A percentile compares a stretch with the other conserved stretches of the same genome.
phyloP scores from a whole-genome alignment of 2,797 vertebrate genomes.

The Liasis olivaceus region DNA sequence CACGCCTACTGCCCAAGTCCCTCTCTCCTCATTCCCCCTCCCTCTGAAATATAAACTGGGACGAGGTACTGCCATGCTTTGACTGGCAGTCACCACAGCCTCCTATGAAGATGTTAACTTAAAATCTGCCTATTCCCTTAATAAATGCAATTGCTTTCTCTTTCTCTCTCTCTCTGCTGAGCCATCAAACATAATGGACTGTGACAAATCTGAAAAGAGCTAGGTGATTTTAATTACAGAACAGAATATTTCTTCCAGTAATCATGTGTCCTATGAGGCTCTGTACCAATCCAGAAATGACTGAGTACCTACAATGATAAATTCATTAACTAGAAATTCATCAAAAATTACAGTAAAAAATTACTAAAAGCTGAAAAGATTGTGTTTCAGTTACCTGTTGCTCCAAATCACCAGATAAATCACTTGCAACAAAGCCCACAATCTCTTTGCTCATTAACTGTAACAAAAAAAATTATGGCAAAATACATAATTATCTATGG shows the following conservation, averaged over 20 bases:
- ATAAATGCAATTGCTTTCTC: background rate
- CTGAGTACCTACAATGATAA: background rate
- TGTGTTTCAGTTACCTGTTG: constrained; percentile 81
- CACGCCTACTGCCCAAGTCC: background rate
- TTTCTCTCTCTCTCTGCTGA: background rate
- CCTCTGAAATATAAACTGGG: background rate
- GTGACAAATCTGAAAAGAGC: background rate
- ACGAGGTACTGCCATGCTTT: background rate
- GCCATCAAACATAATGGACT: background rate
- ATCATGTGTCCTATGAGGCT: background rate
- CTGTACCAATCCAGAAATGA: background rate
- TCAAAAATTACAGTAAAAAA: background rate
- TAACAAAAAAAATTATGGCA: constrained; percentile 43
- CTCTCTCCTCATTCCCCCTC: background rate
- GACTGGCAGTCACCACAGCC: background rate
- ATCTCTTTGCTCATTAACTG: constrained; percentile 93
- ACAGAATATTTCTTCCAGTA: background rate
- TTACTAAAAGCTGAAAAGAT: background rate
- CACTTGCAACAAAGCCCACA: constrained; percentile 73
- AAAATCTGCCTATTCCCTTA: background rate
- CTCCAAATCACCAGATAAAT: constrained; percentile 84
- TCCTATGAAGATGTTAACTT: background rate
- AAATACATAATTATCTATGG: background rate
- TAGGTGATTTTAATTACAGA: background rate
- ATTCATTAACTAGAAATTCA: background rate